phyloP scores from a whole-genome alignment of 2,888 invertebrate species.

The Meandrusa payeni region DNA sequence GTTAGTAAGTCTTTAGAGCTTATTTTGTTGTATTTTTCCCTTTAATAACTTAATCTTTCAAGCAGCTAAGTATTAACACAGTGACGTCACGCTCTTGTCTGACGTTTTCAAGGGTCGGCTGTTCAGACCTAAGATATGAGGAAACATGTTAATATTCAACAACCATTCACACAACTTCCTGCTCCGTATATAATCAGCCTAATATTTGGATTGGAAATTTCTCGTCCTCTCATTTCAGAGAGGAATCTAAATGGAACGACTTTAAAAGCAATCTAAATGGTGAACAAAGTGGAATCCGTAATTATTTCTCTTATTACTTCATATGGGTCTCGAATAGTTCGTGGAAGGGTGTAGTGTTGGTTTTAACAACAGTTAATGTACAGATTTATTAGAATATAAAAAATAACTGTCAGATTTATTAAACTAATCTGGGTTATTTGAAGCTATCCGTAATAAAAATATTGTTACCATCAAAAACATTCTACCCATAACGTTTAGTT shows the following conservation, averaged over 20 bases:
- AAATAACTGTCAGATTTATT: too few species aligned
- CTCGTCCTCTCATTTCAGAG: background rate
- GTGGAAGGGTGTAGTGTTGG: background rate
- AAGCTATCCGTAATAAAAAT: too few species aligned
- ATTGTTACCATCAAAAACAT: too few species aligned
- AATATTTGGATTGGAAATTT: conserved; percentile 12
- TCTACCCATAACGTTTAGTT: too few species aligned
- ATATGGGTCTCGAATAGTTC: background rate
- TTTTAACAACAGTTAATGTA: conserved; percentile 11
- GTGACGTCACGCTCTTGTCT: conserved; percentile 3
- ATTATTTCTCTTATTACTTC: conserved; percentile 8
- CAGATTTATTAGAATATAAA: too few species aligned
- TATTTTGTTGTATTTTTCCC: too few species aligned
- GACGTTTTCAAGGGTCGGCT: conserved; percentile 7
- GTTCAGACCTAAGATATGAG: conserved; percentile 1
- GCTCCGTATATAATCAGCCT: conserved; percentile 11
- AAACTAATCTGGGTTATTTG: too few species aligned
- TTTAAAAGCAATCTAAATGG: conserved; percentile 15
- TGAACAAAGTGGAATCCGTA: conserved; percentile 17
- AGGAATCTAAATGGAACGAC: conserved; percentile 12
- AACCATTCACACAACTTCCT: conserved; percentile 14
- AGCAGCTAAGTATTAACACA: too few species aligned
- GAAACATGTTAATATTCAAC: conserved; percentile 6
- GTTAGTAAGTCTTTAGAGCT: too few species aligned
- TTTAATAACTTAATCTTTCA: too few species aligned